These are phyloP conservation scores for Antechinus stuartii DNA, from an alignment of 2,113 vertebrate genomes.

Conservation along the genomic window DNA sequence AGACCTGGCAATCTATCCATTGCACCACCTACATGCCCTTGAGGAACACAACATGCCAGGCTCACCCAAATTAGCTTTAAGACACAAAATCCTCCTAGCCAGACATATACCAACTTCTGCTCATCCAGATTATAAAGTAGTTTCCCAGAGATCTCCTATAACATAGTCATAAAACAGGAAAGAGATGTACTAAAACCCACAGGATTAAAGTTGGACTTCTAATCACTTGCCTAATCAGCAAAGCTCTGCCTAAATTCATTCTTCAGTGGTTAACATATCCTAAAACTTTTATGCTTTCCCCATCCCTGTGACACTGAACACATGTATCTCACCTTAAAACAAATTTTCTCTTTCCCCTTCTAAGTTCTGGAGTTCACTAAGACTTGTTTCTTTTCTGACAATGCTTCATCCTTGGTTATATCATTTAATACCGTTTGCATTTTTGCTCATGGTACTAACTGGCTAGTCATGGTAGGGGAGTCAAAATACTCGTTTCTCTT, in stretches of 20 bases:
- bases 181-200: background rate
- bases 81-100: background rate
- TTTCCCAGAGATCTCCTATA: background rate
- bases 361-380: background rate
- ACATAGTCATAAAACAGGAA: background rate
- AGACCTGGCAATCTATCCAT: background rate
- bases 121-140: background rate
- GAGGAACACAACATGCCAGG: background rate
- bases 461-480: background rate
- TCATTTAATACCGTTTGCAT: background rate
- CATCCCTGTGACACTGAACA: background rate
- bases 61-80: background rate
- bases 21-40: background rate
- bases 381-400: background rate
- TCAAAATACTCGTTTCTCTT: background rate
- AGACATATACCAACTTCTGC: background rate
- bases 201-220: background rate
- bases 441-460: background rate
- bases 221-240: background rate
- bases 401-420: background rate
- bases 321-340: background rate
- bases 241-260: background rate
- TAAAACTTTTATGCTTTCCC: background rate
- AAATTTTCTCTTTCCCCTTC: background rate
- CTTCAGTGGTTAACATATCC: background rate